Evolutionary conservation across 1,140 invertebrate species (phyloP).

Genomic region (Colletes latitarsis): DNA sequence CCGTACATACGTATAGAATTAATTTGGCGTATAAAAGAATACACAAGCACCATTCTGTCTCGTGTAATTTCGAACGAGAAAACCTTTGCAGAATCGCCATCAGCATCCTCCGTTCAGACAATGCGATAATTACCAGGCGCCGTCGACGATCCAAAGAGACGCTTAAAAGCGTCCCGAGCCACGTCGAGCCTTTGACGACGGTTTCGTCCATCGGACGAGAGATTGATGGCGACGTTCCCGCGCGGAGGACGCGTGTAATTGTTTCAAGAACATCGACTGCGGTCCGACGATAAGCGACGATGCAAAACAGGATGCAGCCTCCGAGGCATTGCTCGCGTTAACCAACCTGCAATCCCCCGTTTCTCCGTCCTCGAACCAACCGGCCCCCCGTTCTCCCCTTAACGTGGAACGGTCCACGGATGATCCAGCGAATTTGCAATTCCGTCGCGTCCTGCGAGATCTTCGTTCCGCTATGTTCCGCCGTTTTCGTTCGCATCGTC

Average conservation of each 20-base stretch:
- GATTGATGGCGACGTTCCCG: not conserved
- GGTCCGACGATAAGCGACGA: not conserved
- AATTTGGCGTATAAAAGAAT: too few species aligned
- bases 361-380: not conserved
- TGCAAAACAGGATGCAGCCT: not conserved
- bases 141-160: not conserved
- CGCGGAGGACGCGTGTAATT: conserved; percentile 9
- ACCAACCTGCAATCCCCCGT: not conserved
- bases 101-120: not conserved
- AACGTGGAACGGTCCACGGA: not conserved
- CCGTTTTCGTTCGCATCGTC: not conserved
- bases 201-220: too few species aligned
- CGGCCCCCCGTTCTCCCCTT: not conserved
- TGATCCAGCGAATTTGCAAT: conserved; percentile 13
- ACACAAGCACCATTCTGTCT: not conserved
- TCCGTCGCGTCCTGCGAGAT: not conserved
- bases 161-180: not conserved
- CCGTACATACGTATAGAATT: too few species aligned
- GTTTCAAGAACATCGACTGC: conserved; percentile 12
- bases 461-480: not conserved
- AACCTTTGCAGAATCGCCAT: not conserved
- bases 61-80: not conserved
- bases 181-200: not conserved
- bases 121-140: not conserved
- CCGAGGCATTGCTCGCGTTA: not conserved